phyloP scores from a whole-genome alignment of 2,113 vertebrate genomes.

The Vulpes ferrilata region DNA sequence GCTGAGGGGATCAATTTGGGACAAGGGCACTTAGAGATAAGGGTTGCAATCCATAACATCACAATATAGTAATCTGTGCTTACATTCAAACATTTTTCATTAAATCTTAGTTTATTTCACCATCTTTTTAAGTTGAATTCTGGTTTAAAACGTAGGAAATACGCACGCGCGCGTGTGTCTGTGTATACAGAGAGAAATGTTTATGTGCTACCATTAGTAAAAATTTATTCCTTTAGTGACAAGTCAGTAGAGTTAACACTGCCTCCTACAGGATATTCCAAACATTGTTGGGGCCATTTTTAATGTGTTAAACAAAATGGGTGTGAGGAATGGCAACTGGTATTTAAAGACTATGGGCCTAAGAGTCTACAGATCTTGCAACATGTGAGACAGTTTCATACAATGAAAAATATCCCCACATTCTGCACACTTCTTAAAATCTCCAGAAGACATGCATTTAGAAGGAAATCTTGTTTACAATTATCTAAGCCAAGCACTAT shows the following conservation, averaged over 20 bases:
- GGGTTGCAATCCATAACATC: neutral
- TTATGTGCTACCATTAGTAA: neutral
- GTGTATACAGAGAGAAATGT: neutral
- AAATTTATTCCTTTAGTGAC: neutral
- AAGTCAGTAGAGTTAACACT: slow-evolving; percentile 15
- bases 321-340: neutral
- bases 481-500: neutral
- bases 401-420: neutral
- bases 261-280: neutral
- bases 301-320: neutral
- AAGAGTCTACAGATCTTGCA: neutral
- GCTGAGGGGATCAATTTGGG: neutral
- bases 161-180: neutral
- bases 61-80: neutral
- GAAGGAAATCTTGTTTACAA: neutral
- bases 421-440: slow-evolving; percentile 25
- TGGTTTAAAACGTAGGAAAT: neutral
- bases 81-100: neutral
- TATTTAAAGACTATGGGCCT: neutral
- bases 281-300: neutral
- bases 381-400: neutral
- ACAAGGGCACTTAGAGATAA: neutral
- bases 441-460: neutral
- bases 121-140: slow-evolving; percentile 5
- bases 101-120: neutral